Base-by-base conservation (phyloP, 2,113 vertebrate species). In the Amblyopsis rosae region DNA sequence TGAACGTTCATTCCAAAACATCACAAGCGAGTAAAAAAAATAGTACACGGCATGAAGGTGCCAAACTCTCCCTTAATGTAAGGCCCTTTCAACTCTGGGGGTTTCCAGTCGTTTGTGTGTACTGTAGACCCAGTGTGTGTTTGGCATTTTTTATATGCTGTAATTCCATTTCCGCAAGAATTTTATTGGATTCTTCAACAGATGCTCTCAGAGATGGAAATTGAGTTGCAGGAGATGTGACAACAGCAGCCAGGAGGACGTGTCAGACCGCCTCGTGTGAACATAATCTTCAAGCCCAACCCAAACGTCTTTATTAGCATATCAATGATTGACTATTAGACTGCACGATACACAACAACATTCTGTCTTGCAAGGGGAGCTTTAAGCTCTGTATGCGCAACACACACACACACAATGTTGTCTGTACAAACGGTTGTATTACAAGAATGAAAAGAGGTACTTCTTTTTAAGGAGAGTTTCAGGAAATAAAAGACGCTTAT, bases 271-370 rank as follows among this genome's bases (percentile, higher is more conserved):
- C 81, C 78, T 68, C 53, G 76, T 73, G 86, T 54, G 69, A 59
- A 73, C 72, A 78, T 82, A 88, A 53, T 77, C 80, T 82, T 85
- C 2, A 87, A 87, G 87, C 73, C 78, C 61, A 76, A 80, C 79
- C 12, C 17, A 80, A 86, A 75, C 35, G 79, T 84, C 75, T 67
- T 72, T 59, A 90, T 91, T 88, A 80, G 9, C 89, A 90, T 87
- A 71, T 85, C 83, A 91, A 91, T 86, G 77, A 57, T 53, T 16
- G 70, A 84, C 87, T 86, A 67, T 75, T 66, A 82, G 82, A 81
- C 88, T 83, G 86, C 79, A 84, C 87, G 84, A 86, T 74, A 88
- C 75, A 77, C 69, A 26, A 75, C 81, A 70, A 82, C 77, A 81
- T 76, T 77, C 85, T 86, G 83, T 65, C 67, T 9, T 60, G 71